Conservation (phyloP, 2,888 invertebrate genomes). For the Seira sanloemensis region DNA sequence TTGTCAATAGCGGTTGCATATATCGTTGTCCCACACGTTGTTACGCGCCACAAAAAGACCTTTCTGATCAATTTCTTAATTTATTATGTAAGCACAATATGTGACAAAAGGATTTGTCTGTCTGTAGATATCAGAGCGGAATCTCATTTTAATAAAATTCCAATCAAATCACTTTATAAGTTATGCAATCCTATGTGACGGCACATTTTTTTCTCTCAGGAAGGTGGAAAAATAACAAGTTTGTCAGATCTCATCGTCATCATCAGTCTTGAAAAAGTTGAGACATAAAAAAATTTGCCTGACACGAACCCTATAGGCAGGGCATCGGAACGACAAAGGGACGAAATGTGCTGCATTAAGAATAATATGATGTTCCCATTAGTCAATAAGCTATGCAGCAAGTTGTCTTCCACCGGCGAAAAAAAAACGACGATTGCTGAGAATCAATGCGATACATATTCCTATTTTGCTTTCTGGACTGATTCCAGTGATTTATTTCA, state of each 20-base stretch:
- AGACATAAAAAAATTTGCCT: neutral
- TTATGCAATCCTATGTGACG: neutral
- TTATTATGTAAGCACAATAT: neutral
- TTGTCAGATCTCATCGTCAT: slow-evolving; percentile 41
- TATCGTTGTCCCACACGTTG: no score
- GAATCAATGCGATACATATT: neutral
- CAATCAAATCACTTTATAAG: slow-evolving; percentile 7
- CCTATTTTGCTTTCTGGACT: neutral
- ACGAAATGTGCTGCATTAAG: no score
- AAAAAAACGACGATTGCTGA: neutral
- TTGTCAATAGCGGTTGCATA: neutral
- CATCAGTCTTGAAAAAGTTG: slow-evolving; percentile 26
- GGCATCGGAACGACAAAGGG: neutral
- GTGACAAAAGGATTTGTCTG: neutral
- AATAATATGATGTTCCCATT: no score
- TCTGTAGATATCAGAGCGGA: neutral
- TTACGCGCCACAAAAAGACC: no score
- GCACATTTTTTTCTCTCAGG: neutral
- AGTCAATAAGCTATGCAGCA: no score
- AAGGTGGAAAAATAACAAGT: slow-evolving; percentile 46
- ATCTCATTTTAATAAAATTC: slow-evolving; percentile 2
- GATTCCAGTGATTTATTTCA: slow-evolving; percentile 57
- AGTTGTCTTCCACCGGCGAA: neutral
- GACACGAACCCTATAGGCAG: neutral
- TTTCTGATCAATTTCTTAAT: no score